These are phyloP conservation scores for Epinephelus coioides DNA, from an alignment of 2,797 vertebrate species.

Conservation along the genomic window DNA sequence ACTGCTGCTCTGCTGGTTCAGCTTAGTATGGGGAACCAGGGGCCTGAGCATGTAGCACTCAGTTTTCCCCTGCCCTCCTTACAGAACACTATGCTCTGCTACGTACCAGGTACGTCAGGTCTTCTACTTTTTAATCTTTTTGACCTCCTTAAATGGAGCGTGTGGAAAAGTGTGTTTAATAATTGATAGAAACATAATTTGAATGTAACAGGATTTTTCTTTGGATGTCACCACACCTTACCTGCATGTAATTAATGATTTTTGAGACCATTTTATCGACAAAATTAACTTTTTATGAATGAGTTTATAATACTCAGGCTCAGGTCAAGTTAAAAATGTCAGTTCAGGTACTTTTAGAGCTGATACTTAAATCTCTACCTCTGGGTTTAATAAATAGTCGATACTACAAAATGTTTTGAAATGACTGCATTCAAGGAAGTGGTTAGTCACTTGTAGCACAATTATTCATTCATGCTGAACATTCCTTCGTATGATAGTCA, in stretches of 20 bases:
- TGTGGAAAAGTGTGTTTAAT: neutral
- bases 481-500: constrained; percentile 16
- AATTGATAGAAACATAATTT: neutral
- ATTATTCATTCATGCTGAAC: constrained; percentile 17
- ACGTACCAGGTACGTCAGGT: constrained; percentile 91
- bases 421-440: neutral
- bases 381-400: neutral
- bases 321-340: neutral
- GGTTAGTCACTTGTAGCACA: neutral
- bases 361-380: neutral
- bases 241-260: neutral
- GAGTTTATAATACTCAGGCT: constrained; percentile 8
- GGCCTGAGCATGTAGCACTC: constrained; percentile 90
- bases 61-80: constrained; percentile 90
- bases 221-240: neutral
- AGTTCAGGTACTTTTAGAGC: neutral
- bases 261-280: neutral
- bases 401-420: constrained; percentile 6
- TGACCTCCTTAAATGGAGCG: constrained; percentile 5
- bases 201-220: neutral
- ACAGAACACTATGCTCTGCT: constrained; percentile 89
- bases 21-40: constrained; percentile 90
- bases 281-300: neutral
- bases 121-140: neutral
- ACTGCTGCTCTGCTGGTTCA: constrained; percentile 94